Evolutionary conservation across 1,140 invertebrate species (phyloP).

Genomic region (Rhopalosiphum padi): DNA sequence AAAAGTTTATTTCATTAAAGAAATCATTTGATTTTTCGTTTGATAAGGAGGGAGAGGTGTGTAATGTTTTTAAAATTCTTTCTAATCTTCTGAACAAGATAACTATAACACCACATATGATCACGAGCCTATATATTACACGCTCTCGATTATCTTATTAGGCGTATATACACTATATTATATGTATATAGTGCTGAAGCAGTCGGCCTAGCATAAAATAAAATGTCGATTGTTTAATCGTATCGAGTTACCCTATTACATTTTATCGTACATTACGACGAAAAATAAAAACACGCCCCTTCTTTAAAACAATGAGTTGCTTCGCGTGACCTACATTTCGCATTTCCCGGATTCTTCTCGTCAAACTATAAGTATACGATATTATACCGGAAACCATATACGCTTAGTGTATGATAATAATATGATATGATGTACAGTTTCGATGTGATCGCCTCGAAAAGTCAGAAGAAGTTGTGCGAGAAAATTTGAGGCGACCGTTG

Average conservation of each 20-base stretch:
- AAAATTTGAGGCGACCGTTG: not conserved
- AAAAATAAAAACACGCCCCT: not conserved
- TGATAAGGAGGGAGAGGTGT: not conserved
- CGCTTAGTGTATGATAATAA: not conserved
- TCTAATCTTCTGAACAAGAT: not conserved
- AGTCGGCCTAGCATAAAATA: not conserved
- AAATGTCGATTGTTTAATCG: not conserved
- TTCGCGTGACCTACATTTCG: not conserved
- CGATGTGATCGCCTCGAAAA: not conserved
- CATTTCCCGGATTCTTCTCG: not conserved
- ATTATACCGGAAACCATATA: not conserved
- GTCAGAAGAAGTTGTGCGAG: not conserved
- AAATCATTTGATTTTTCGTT: not conserved
- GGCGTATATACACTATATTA: not conserved
- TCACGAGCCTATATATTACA: not conserved
- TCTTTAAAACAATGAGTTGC: not conserved
- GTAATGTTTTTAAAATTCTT: not conserved
- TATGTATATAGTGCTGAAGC: not conserved
- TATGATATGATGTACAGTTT: not conserved
- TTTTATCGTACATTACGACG: not conserved
- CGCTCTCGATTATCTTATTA: not conserved
- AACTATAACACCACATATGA: not conserved
- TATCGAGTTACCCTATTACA: slow-evolving; percentile 14
- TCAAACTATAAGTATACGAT: not conserved
- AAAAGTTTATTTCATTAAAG: not conserved